phyloP scores from a whole-genome alignment of 2,888 invertebrate species.

The Callyntrura guangdongensis region DNA sequence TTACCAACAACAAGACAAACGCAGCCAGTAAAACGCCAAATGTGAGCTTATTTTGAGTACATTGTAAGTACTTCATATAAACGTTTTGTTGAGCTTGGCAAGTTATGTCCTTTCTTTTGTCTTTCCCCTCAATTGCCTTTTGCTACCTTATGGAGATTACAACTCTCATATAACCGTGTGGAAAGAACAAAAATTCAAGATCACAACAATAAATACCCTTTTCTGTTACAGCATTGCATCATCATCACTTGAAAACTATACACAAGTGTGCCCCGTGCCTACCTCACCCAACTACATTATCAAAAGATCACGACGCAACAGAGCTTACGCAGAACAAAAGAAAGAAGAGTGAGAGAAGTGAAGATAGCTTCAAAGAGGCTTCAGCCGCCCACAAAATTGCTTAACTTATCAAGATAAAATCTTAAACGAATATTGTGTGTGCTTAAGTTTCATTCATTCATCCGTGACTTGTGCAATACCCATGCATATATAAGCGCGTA shows the following conservation, averaged over 20 bases:
- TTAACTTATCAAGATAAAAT: slow-evolving; percentile 64
- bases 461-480: slow-evolving; percentile 62
- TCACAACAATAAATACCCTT: slow-evolving; percentile 64
- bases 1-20: slow-evolving; percentile 10
- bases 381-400: slow-evolving; percentile 71
- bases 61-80: slow-evolving; percentile 13
- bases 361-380: slow-evolving; percentile 63
- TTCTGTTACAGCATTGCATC: slow-evolving; percentile 60
- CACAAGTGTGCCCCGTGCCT: slow-evolving; percentile 20
- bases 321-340: not conserved
- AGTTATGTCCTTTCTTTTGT: slow-evolving; percentile 68
- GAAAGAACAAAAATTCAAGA: slow-evolving; percentile 68
- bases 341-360: slow-evolving; percentile 41
- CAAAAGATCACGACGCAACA: slow-evolving; percentile 15
- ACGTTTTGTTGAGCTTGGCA: slow-evolving; percentile 26
- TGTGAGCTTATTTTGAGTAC: slow-evolving; percentile 14
- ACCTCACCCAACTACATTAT: slow-evolving; percentile 45
- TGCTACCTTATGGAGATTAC: slow-evolving; percentile 68
- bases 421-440: slow-evolving; percentile 38
- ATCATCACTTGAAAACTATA: slow-evolving; percentile 28
- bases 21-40: slow-evolving; percentile 11
- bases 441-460: slow-evolving; percentile 69
- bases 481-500: not conserved
- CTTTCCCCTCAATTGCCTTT: slow-evolving; percentile 67
- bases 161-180: slow-evolving; percentile 42